Conservation (phyloP, 92 coral and sea anemone genomes). For the Blastomussa wellsi region DNA sequence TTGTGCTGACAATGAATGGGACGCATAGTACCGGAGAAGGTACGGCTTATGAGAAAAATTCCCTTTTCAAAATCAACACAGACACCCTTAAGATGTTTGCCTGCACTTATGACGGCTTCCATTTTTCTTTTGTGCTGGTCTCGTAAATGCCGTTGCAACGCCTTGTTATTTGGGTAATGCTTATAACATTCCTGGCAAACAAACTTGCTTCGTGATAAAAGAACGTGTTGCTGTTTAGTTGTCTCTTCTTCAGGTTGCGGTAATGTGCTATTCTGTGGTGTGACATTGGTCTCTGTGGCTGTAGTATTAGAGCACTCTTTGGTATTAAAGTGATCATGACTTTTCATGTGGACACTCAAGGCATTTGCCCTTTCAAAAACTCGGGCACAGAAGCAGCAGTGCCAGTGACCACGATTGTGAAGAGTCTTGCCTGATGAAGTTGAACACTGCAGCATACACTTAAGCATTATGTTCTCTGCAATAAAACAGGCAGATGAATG, state of each 20-base stretch:
- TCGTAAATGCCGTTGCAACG: constrained; percentile 50
- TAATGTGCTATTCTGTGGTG: neutral
- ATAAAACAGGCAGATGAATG: no score
- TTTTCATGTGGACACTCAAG: constrained; percentile 26
- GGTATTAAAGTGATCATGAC: constrained; percentile 6
- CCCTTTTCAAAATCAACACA: constrained; percentile 61
- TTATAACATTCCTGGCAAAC: constrained; percentile 43
- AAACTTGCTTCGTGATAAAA: no score
- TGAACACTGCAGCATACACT: constrained; percentile 26
- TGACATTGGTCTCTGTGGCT: neutral
- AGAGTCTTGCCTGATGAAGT: neutral
- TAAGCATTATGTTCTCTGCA: constrained; percentile 35
- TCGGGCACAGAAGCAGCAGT: constrained; percentile 28
- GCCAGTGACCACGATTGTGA: constrained; percentile 47
- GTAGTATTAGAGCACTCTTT: neutral
- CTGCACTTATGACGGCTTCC: constrained; percentile 39
- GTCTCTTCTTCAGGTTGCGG: neutral
- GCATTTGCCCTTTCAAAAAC: constrained; percentile 20
- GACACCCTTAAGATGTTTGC: constrained; percentile 36
- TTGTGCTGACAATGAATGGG: constrained; percentile 53
- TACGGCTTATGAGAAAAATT: constrained; percentile 51
- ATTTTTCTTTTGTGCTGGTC: constrained; percentile 44
- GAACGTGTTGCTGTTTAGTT: no score
- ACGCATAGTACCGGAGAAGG: constrained; percentile 49
- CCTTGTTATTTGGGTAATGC: constrained; percentile 37